Base-by-base conservation (phyloP, 2,113 vertebrate genomes). In the Colistium nudipinnis region DNA sequence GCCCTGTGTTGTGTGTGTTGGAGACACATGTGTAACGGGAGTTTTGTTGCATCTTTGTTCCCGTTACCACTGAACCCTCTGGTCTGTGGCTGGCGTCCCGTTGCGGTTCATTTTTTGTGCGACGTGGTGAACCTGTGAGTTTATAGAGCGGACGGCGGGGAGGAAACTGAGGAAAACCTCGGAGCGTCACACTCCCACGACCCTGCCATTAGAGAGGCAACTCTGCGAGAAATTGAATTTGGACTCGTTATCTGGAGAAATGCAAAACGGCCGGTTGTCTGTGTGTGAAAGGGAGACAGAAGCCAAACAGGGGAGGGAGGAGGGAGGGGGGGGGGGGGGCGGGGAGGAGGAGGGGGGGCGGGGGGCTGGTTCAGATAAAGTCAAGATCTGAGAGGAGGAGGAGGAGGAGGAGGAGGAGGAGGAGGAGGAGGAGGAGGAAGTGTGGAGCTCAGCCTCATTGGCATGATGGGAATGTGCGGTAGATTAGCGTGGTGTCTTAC, bases 161-260 rank as follows among this genome's bases (percentile, higher is more conserved):
- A 60, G 47, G 56, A 25, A 49, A 59, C 31, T 45, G 12, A 49
- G 17, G 28, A 76, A n/a, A n/a, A n/a, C 68, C 62, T 52, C 49
- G 1, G 30, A 35, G 12, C 25, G 16, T 60, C 68, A 53, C 60
- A 36, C 66, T 16, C 62, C 30, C 44, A 31, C 2, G 3, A 61
- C 63, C 79, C 65, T 66, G 72, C 83, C 86, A 91, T 88, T 89
- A 90, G 70, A 56, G 76, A 88, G 76, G 81, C 84, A 89, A 78
- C 75, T 87, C 47, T 6, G 88, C 82, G 75, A 86, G 69, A 92
- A 90, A 91, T 91, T 90, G 76, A 89, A 91, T 92, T 92, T 85
- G 63, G 62, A 53, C 75, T 81, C 62, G 72, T 91, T 90, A 91
- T 90, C 80, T 80, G 73, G 67, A 28, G 31, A 47, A n/a, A 86